phyloP scores from a whole-genome alignment of 2,888 invertebrate genomes.

The Neoascia interrupta region DNA sequence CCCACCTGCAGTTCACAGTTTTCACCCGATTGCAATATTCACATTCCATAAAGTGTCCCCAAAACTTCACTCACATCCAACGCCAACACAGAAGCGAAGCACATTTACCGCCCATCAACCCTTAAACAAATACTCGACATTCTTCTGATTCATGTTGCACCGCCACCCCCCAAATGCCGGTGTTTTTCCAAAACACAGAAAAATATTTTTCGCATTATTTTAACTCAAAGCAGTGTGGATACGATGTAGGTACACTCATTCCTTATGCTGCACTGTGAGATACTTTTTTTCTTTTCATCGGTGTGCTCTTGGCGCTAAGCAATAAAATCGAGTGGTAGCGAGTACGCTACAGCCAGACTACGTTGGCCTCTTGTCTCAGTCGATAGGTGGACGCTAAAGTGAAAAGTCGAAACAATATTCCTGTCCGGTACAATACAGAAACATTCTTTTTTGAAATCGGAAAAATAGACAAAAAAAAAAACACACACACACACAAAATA shows the following conservation, averaged over 20 bases:
- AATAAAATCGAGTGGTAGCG: constrained; percentile 52
- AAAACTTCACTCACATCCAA: constrained; percentile 6
- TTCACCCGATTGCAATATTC: constrained; percentile 5
- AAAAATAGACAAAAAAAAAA: constrained; percentile 8
- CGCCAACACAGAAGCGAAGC: background rate
- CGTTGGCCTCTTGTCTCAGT: constrained; percentile 59
- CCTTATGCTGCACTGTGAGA: constrained; percentile 20
- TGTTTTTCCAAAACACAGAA: constrained; percentile 23
- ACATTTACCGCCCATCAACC: constrained; percentile 5
- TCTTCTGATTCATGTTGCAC: constrained; percentile 12
- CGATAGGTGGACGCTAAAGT: constrained; percentile 58
- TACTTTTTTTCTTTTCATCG: background rate
- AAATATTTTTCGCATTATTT: constrained; percentile 15
- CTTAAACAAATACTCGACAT: constrained; percentile 21
- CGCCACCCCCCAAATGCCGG: background rate
- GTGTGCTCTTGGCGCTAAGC: constrained; percentile 58
- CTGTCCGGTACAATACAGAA: constrained; percentile 7
- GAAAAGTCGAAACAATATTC: constrained; percentile 47
- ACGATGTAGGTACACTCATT: background rate
- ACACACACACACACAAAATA: constrained; percentile 4
- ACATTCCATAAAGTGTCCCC: constrained; percentile 24
- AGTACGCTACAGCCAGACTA: constrained; percentile 40
- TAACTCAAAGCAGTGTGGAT: background rate
- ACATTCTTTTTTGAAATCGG: background rate
- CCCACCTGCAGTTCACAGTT: constrained; percentile 11